A percentile compares a stretch with the other conserved stretches of the same genome.
Evolutionary conservation across 2,113 vertebrate genomes (phyloP).

Genomic region (Eretmochelys imbricata): DNA sequence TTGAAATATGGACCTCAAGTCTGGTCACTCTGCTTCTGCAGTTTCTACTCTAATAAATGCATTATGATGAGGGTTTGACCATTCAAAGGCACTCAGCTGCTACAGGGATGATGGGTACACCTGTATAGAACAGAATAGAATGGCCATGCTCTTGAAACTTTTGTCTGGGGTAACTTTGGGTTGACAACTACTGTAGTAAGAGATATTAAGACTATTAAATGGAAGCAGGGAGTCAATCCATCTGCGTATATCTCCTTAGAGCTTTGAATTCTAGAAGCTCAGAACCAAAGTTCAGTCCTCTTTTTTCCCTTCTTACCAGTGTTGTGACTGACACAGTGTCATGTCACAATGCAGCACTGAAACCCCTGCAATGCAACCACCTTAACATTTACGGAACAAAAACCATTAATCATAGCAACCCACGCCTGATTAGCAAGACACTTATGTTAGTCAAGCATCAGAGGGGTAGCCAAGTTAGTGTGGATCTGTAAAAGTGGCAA

Average conservation of each 20-base stretch:
- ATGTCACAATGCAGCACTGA: not conserved
- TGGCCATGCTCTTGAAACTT: accelerated
- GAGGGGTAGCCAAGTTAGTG: too few species aligned
- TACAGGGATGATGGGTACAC: accelerated
- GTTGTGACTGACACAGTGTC: not conserved
- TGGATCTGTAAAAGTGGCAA: too few species aligned
- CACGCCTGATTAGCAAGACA: not conserved
- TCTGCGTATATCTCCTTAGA: not conserved
- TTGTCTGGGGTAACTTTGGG: accelerated
- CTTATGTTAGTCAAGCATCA: too few species aligned
- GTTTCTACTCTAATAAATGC: constrained; percentile 74
- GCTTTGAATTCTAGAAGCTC: not conserved
- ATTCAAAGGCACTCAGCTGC: not conserved
- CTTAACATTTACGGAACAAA: not conserved
- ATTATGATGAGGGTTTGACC: too few species aligned
- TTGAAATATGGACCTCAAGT: constrained; percentile 34
- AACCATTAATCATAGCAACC: not conserved
- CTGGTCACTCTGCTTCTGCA: constrained; percentile 64
- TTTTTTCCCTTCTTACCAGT: not conserved
- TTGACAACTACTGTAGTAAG: not conserved
- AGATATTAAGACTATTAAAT: not conserved
- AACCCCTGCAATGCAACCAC: not conserved
- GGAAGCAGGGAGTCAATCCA: not conserved
- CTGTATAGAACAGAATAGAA: not conserved
- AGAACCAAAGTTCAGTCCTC: not conserved